phyloP scores from a whole-genome alignment of 2,797 vertebrate genomes.

The Malurus leucopterus region DNA sequence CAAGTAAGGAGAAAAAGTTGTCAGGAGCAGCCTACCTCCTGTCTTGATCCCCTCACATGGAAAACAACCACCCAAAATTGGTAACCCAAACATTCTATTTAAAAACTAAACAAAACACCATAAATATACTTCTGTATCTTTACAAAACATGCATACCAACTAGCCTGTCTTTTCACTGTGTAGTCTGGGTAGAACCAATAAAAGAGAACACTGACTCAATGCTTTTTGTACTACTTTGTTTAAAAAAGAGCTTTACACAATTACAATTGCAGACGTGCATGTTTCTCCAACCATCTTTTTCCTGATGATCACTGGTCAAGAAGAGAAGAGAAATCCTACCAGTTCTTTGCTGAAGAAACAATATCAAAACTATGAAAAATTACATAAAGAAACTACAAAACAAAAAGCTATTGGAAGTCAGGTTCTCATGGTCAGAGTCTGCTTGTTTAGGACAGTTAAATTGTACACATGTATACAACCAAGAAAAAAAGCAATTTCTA shows the following conservation, averaged over 20 bases:
- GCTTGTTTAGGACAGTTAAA: not conserved
- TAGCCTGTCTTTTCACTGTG: not conserved
- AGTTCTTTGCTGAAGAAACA: not conserved
- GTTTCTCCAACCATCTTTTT: not conserved
- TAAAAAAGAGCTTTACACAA: not conserved
- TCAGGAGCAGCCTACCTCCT: not conserved
- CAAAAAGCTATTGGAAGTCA: not conserved
- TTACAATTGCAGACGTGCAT: not conserved
- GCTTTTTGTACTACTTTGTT: not conserved
- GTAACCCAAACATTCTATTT: not conserved
- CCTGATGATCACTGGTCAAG: not conserved
- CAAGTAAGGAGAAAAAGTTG: not conserved
- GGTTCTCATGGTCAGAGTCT: not conserved
- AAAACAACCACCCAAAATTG: not conserved
- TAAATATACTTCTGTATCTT: not conserved
- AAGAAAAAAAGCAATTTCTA: not conserved
- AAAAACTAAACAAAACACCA: not conserved
- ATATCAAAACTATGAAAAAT: not conserved
- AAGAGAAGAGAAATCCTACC: not conserved
- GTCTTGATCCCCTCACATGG: not conserved
- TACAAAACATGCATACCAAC: not conserved
- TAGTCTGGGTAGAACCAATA: not conserved
- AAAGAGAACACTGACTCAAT: not conserved
- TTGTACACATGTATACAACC: not conserved
- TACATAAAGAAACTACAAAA: not conserved